These are phyloP conservation scores for Rhamphomyia laevipes DNA, from an alignment of 2,888 invertebrate species.

Conservation along the genomic window DNA sequence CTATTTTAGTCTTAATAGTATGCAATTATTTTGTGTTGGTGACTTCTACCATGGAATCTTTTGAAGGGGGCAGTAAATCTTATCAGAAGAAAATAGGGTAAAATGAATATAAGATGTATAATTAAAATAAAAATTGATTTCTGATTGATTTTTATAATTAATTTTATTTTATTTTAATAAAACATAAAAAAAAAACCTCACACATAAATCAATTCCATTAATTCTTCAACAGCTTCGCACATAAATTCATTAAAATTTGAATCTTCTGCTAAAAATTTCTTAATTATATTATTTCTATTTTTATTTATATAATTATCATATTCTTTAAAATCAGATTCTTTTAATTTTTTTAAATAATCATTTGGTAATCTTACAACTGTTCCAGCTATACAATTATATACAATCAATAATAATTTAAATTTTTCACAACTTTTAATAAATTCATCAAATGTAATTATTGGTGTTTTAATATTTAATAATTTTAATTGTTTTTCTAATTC, in stretches of 20 bases:
- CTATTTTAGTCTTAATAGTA: too few relatives aligned
- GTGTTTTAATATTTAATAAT: constrained; percentile 28
- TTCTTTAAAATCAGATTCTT: constrained; percentile 18
- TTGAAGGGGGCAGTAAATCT: too few relatives aligned
- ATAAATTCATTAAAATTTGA: constrained; percentile 2
- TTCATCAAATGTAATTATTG: constrained; percentile 29
- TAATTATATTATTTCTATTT: constrained; percentile 4
- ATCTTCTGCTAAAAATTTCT: constrained; percentile 3
- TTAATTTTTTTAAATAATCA: constrained; percentile 23
- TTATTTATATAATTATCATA: constrained; percentile 25
- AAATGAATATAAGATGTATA: too few relatives aligned
- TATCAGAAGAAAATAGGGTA: too few relatives aligned
- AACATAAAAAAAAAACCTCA: too few relatives aligned
- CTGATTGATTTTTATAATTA: too few relatives aligned
- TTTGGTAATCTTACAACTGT: constrained; percentile 19
- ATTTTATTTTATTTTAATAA: too few relatives aligned
- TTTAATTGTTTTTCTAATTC: constrained; percentile 34
- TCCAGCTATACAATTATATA: constrained; percentile 22
- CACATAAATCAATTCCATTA: constrained; percentile 1
- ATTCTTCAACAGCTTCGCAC: constrained; percentile 7
- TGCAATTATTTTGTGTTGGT: too few relatives aligned
- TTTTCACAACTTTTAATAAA: constrained; percentile 29
- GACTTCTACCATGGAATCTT: too few relatives aligned
- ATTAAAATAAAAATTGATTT: too few relatives aligned
- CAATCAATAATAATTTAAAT: constrained; percentile 28